Conservation (phyloP, 2,888 invertebrate species). For the Drosophila helvetica region DNA sequence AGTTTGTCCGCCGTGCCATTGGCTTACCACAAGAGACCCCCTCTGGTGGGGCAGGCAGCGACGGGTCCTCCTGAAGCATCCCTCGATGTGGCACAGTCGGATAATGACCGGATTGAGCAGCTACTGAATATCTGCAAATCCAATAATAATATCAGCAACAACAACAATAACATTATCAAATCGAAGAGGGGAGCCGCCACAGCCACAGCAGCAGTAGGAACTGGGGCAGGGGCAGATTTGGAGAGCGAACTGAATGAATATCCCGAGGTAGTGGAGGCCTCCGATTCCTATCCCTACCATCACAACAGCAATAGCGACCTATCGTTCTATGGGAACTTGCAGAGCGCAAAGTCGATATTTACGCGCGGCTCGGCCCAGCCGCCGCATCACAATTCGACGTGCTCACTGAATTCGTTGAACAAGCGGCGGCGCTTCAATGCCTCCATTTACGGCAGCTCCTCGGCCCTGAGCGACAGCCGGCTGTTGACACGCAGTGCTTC, state of each 20-base stretch:
- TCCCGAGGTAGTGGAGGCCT: slow-evolving; percentile 41
- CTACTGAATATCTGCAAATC: slow-evolving; percentile 24
- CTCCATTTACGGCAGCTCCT: slow-evolving; percentile 83
- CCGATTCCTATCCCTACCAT: slow-evolving; percentile 15
- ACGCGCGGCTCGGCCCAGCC: slow-evolving; percentile 54
- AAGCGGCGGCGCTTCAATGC: slow-evolving; percentile 82
- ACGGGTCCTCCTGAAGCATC: not conserved
- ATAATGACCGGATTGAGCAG: not conserved
- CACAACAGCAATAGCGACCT: slow-evolving; percentile 55
- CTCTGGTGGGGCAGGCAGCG: slow-evolving; percentile 21
- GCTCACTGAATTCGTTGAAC: slow-evolving; percentile 81
- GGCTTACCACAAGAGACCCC: slow-evolving; percentile 53
- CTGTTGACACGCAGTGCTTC: slow-evolving; percentile 58
- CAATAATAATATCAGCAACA: slow-evolving; percentile 47
- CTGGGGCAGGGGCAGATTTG: slow-evolving; percentile 33
- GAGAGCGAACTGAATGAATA: slow-evolving; percentile 43
- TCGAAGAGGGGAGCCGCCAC: slow-evolving; percentile 14
- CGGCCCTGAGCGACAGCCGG: slow-evolving; percentile 83
- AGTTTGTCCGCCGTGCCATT: slow-evolving; percentile 53
- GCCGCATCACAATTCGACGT: slow-evolving; percentile 80
- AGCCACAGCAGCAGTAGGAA: not conserved
- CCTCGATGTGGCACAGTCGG: slow-evolving; percentile 3
- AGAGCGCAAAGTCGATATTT: slow-evolving; percentile 83
- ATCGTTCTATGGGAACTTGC: slow-evolving; percentile 82
- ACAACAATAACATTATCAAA: slow-evolving; percentile 44